Evolutionary conservation across 2,797 vertebrate genomes (phyloP), one percentile per base, ranked within the genome.

Genomic region (Onychomys leucogaster): DNA sequence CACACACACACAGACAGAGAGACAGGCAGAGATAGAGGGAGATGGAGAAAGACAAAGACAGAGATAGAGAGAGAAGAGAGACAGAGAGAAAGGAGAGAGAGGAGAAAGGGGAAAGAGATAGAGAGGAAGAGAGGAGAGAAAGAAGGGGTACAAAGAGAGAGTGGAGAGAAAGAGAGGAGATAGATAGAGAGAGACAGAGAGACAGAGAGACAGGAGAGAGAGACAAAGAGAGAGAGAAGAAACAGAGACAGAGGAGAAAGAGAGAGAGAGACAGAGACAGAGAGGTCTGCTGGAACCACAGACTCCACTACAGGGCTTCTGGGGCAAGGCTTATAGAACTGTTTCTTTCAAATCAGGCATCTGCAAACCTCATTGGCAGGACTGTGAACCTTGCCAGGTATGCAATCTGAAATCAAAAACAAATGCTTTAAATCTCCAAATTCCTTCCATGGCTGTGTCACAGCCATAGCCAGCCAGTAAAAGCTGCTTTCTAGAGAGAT

Each of bases 361-460:
- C 57, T 57, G 5, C 1, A 75, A 91, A n/a, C 55, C 41, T 77
- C 86, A 76, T 23, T 52, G 57, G 52, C 73, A 94, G 59, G 34
- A 5, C 55, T 86, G 1, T 90, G 61, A 86, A 91, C 67, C 46
- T 32, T 78, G 19, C 10, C 41, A 55, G 7, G 19, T 87, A 61
- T 19, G 6, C 59, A 92, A 80, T 94, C 86, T 86, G n/a, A 25
- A n/a, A 90, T 92, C 23, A 84, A 43, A 16, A 61, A n/a, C n/a
- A 85, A 94, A 67, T 59, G 43, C 76, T 91, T 83, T 61, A 75
- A 91, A 69, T 91, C 16, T 87, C 82, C 43, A 61, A 59, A 46
- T 46, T 13, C 5, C 25, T 14, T 81, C 16, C 32, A 67, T 41
- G 13, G 29, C 57, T 96, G 49, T 76, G 12, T 77, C 37, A 73